Conservation (phyloP, 1,140 invertebrate species). For the Scaptomyza hsui region DNA sequence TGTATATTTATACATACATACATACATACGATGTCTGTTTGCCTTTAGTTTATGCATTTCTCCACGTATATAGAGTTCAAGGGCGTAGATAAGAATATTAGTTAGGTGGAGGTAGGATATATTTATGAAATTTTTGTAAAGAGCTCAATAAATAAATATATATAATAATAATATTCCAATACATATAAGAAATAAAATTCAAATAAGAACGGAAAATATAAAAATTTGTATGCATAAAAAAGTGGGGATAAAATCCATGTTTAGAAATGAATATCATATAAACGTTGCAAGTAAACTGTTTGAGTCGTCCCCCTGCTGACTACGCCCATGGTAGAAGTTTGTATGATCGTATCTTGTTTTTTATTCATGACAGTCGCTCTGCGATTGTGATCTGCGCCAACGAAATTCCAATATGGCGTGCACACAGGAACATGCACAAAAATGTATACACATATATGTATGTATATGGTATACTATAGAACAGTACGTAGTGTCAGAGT, state of each 20-base stretch:
- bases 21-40: conserved; percentile 35
- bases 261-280: too few relatives aligned
- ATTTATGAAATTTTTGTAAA: too few relatives aligned
- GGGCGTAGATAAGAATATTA: not conserved
- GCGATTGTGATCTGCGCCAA: conserved; percentile 70
- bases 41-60: conserved; percentile 41
- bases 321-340: not conserved
- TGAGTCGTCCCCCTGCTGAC: not conserved
- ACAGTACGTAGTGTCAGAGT: conserved; percentile 57
- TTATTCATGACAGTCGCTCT: conserved; percentile 14
- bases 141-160: too few relatives aligned
- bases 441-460: conserved; percentile 1
- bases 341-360: not conserved
- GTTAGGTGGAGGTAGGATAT: not conserved
- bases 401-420: conserved; percentile 78
- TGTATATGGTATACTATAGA: not conserved
- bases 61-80: not conserved
- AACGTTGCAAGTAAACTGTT: too few relatives aligned
- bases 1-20: conserved; percentile 13
- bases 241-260: too few relatives aligned
- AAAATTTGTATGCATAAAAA: too few relatives aligned
- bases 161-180: too few relatives aligned
- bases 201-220: too few relatives aligned
- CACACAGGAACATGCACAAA: conserved; percentile 12
- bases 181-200: too few relatives aligned